Conservation (phyloP, 2,888 invertebrate genomes). For the Aplocera efformata region DNA sequence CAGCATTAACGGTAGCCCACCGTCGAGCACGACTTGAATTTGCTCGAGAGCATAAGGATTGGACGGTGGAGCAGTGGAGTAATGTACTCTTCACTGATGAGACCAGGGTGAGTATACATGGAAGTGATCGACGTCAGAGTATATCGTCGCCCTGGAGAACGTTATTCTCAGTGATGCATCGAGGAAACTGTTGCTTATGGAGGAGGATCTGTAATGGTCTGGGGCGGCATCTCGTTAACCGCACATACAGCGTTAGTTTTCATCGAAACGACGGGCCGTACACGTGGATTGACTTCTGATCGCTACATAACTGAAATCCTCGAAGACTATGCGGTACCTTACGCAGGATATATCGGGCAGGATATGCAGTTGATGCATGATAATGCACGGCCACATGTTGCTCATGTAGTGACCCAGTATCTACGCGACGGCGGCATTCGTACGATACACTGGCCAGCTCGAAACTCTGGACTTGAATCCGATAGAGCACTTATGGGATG, state of each 20-base stretch:
- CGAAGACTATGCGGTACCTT: too few species aligned
- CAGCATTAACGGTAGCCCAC: neutral
- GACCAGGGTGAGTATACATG: neutral
- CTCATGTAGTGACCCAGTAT: neutral
- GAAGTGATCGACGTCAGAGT: slow-evolving; percentile 1
- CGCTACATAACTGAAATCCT: too few species aligned
- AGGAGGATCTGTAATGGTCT: slow-evolving; percentile 3
- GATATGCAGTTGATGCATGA: neutral
- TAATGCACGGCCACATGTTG: slow-evolving; percentile 5
- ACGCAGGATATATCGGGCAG: slow-evolving; percentile 2
- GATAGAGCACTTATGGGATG: too few species aligned
- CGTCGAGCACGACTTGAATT: slow-evolving; percentile 1
- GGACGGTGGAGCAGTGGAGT: neutral
- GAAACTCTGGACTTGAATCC: too few species aligned
- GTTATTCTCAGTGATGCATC: slow-evolving; percentile 1
- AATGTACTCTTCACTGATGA: slow-evolving; percentile 1
- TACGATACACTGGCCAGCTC: too few species aligned
- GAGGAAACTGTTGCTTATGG: slow-evolving; percentile 1
- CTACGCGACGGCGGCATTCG: neutral
- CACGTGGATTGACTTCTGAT: neutral
- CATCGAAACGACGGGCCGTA: too few species aligned
- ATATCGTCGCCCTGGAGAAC: slow-evolving; percentile 2
- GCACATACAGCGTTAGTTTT: slow-evolving; percentile 2
- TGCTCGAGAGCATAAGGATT: slow-evolving; percentile 1
- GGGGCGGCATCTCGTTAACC: slow-evolving; percentile 1